A percentile compares a stretch with the other conserved stretches of the same genome.
These are phyloP conservation scores for Orchesella cincta DNA, from an alignment of 1,140 invertebrate species.

Conservation along the genomic window DNA sequence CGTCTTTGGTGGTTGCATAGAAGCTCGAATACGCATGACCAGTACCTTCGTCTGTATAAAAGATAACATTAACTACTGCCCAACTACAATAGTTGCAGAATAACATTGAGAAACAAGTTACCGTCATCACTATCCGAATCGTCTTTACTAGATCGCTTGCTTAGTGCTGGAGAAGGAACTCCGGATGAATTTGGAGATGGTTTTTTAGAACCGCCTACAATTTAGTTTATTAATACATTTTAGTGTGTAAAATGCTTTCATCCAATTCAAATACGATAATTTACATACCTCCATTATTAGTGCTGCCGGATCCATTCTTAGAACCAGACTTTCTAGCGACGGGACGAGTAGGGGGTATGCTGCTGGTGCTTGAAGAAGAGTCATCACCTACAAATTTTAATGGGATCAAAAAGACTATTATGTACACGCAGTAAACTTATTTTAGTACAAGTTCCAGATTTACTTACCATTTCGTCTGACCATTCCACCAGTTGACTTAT, in stretches of 20 bases:
- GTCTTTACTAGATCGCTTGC: neutral
- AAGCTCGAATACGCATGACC: neutral
- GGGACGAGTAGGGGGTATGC: neutral
- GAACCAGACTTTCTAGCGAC: neutral
- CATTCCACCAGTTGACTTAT: neutral
- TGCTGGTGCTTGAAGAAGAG: no score
- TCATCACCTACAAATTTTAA: neutral
- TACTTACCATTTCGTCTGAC: neutral
- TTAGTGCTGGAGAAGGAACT: constrained; percentile 51
- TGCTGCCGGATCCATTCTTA: neutral
- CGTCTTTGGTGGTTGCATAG: neutral
- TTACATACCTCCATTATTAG: no score
- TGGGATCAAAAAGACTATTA: neutral
- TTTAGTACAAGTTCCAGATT: neutral
- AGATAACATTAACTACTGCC: no score
- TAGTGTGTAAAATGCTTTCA: no score
- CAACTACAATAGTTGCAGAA: no score
- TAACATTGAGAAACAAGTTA: neutral
- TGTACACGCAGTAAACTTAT: neutral
- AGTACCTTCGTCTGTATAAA: neutral
- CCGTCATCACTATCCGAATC: constrained; percentile 18
- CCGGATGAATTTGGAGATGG: neutral
- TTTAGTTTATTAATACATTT: no score
- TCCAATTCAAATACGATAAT: no score
- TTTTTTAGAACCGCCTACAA: no score